Evolutionary conservation across 2,888 invertebrate genomes (phyloP).

Genomic region (Calephelis perditalis): DNA sequence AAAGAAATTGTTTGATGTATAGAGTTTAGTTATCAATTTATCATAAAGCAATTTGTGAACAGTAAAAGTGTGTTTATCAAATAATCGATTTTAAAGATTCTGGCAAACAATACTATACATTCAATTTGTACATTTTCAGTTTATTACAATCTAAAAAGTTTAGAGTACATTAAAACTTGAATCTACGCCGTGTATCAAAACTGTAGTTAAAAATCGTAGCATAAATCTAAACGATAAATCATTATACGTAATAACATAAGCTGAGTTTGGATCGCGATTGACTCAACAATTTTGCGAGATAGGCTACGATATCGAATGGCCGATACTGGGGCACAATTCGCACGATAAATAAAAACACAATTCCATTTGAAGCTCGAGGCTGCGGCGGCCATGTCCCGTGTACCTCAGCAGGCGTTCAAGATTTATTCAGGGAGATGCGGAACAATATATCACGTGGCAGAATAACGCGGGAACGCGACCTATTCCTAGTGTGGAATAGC

Average conservation of each 20-base stretch:
- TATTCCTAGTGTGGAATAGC: slow-evolving; percentile 70
- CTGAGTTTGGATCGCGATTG: slow-evolving; percentile 31
- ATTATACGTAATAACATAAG: slow-evolving; percentile 17
- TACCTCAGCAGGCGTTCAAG: slow-evolving; percentile 78
- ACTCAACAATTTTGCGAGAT: slow-evolving; percentile 67
- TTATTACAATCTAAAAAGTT: slow-evolving; percentile 15
- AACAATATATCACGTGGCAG: slow-evolving; percentile 74
- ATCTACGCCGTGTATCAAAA: slow-evolving; percentile 6
- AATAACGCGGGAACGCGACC: slow-evolving; percentile 72
- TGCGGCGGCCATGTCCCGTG: slow-evolving; percentile 69
- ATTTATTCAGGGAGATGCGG: slow-evolving; percentile 75
- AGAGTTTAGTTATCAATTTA: too few species aligned
- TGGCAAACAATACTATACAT: slow-evolving; percentile 29
- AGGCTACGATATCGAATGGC: slow-evolving; percentile 71
- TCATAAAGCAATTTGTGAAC: too few species aligned
- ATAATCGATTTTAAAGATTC: slow-evolving; percentile 16
- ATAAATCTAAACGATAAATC: background rate
- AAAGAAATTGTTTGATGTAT: too few species aligned
- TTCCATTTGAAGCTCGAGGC: slow-evolving; percentile 72
- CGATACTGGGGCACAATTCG: slow-evolving; percentile 72
- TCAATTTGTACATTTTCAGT: slow-evolving; percentile 32
- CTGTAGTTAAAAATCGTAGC: slow-evolving; percentile 6
- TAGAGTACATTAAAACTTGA: slow-evolving; percentile 15
- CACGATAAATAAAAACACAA: slow-evolving; percentile 78
- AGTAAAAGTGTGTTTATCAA: too few species aligned